Evolutionary conservation across 2,888 invertebrate genomes (phyloP), one percentile per base, ranked within the genome.

Genomic region (Theretra japonica): DNA sequence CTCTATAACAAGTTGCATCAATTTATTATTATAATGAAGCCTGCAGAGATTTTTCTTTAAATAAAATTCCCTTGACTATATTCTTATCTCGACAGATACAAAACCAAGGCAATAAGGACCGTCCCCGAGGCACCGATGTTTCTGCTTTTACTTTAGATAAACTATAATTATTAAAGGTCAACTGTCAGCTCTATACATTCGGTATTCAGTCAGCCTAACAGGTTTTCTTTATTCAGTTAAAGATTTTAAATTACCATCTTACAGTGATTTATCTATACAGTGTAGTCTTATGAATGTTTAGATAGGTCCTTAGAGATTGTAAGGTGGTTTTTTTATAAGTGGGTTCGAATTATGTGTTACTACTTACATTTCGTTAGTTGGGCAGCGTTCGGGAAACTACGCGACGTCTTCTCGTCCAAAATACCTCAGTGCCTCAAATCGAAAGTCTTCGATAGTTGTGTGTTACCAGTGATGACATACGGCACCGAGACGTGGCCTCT

Each of bases 111-210:
- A 17, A 25, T 58, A 17, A 15, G 11, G 25, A 17, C 17, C 58
- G 58, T 11, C 25, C 11, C 25, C 17, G 25, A 25, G 23, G 17
- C 17, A 17, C 17, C 23, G 17, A 23, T 58, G 23, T 23, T 23
- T 58, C 58, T 17, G 0, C 25, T 17, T 4, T 53, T 53, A 6
- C 25, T 25, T 58, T 58, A 8, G 58, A n/a, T 58, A 25, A 21
- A 25, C 23, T 58, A 25, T 58, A 25, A 58, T 58, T 58, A 58
- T 25, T 28, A 25, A 58, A 58, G 25, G 58, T 58, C 58, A 58
- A 17, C 58, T 58, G 58, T 58, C 58, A 23, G 23, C 58, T 58
- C 11, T 25, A 28, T 59, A 4, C 59, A 19, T 59, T 59, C 11
- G 23, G 2, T 15, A 25, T 59, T 59, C 59, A 59, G 19, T 53